Evolutionary conservation across 2,888 invertebrate species (phyloP).

Genomic region (Idaea dimidiata): DNA sequence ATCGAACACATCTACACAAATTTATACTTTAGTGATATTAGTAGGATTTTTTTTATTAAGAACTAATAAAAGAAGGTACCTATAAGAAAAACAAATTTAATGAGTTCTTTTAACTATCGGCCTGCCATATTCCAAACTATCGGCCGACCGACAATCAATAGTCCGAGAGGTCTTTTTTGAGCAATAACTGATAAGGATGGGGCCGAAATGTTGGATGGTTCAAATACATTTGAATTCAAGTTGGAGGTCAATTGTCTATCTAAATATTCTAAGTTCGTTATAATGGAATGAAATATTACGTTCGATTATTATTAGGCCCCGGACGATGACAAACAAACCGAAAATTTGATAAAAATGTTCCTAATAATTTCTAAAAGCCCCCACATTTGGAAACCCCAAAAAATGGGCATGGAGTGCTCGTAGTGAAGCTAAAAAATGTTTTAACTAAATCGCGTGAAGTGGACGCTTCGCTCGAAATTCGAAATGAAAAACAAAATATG

Average conservation of each 20-base stretch:
- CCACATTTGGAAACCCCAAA: too few relatives aligned
- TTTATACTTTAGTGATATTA: too few relatives aligned
- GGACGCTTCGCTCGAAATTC: too few relatives aligned
- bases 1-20: too few relatives aligned
- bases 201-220: slow-evolving; percentile 6
- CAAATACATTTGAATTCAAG: background rate
- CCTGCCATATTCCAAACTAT: background rate
- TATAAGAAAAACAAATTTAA: too few relatives aligned
- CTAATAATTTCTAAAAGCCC: too few relatives aligned
- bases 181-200: slow-evolving; percentile 49
- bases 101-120: background rate
- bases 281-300: background rate
- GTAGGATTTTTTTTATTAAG: too few relatives aligned
- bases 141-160: background rate
- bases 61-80: too few relatives aligned
- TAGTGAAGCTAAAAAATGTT: too few relatives aligned
- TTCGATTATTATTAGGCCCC: slow-evolving; percentile 14
- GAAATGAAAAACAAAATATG: too few relatives aligned
- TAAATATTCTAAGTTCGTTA: background rate
- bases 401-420: too few relatives aligned
- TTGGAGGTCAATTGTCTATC: background rate
- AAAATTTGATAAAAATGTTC: slow-evolving; percentile 4
- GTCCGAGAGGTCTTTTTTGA: slow-evolving; percentile 7
- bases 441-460: too few relatives aligned
- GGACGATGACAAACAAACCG: slow-evolving; percentile 12